Base-by-base conservation (phyloP, 2,888 invertebrate genomes). In the Linhomoeus sp. region DNA sequence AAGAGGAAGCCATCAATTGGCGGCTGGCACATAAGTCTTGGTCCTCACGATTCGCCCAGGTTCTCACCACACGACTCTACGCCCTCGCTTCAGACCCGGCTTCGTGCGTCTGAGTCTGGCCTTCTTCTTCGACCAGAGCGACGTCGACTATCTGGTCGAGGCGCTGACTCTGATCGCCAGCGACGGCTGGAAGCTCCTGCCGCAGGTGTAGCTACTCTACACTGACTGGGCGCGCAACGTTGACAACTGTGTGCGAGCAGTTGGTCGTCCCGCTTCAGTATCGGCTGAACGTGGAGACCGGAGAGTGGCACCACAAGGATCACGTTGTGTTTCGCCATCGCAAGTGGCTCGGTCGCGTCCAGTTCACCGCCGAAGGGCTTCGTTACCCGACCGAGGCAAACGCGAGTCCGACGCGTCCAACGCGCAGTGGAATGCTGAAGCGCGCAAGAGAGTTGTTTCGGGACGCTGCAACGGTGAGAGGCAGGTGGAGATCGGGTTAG, bases 111-210 rank as follows among this genome's bases (percentile, higher is more conserved):
- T 88, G 24, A 82, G 82, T 45, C 72, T 88, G 46, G 82, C 86
- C 0, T 87, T 77, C 67, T 84, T 84, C 66, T 78, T 81, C 73
- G 75, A 77, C 22, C 81, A 83, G 54, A 69, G 75, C 42, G 81
- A 83, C 63, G 69, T 83, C 12, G 33, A 41, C 15, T 40, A 37
- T 19, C 19, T 45, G 2, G 43, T 37, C 54, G 80, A 82, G 66
- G 82, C 84, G 1, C 69, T 87, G 20, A 78, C 79, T 65, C 79
- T 84, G 77, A 81, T 85, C 0, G 83, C 85, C 1, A 78, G 81
- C 3, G 79, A 84, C 69, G 86, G 67, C 3, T 85, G 85, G 81
- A 82, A 82, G 60, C 74, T 87, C 39, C 66, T 87, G 45, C 86
- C 86, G 38, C 46, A 53, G 48, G 56, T 55, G 17, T n/a, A n/a